Percentiles rank a stretch among this genome's conserved stretches.
phyloP scores from a whole-genome alignment of 2,888 invertebrate genomes.

The Agriopis aurantiaria region DNA sequence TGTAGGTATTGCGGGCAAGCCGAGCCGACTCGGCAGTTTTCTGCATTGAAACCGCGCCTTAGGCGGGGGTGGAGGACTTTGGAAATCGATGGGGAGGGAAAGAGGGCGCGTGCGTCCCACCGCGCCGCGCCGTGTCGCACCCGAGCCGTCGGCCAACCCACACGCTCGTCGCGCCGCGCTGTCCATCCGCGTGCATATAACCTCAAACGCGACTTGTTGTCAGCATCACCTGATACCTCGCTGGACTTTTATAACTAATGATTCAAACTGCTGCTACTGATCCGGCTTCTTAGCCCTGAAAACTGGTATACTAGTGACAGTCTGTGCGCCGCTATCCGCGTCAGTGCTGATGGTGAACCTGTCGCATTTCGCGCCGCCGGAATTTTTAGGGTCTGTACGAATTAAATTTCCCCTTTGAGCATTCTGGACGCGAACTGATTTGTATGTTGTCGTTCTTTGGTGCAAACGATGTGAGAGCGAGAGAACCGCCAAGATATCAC shows the following conservation, averaged over 20 bases:
- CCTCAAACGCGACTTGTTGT: constrained; percentile 76
- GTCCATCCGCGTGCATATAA: constrained; percentile 64
- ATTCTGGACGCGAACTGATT: background rate
- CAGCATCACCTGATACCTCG: constrained; percentile 78
- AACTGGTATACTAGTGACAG: background rate
- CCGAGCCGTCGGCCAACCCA: constrained; percentile 69
- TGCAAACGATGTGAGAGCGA: constrained; percentile 21
- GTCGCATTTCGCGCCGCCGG: constrained; percentile 29
- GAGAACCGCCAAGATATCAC: constrained; percentile 10
- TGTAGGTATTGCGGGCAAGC: constrained; percentile 64
- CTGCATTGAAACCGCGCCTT: constrained; percentile 79
- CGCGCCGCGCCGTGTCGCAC: constrained; percentile 64
- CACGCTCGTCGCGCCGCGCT: constrained; percentile 70
- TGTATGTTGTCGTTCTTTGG: constrained; percentile 6
- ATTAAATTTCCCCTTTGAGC: constrained; percentile 16
- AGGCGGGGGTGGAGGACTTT: constrained; percentile 59
- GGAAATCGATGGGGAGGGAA: constrained; percentile 76
- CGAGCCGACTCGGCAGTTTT: constrained; percentile 61
- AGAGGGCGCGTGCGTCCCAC: constrained; percentile 68
- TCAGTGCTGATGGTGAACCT: constrained; percentile 3
- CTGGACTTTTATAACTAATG: constrained; percentile 57
- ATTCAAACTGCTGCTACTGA: constrained; percentile 14
- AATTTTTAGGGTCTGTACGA: constrained; percentile 12
- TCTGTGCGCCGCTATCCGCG: constrained; percentile 9
- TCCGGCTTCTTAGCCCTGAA: background rate